Evolutionary conservation across 2,888 invertebrate species (phyloP).

Genomic region (Rhopalosiphum nymphaeae): DNA sequence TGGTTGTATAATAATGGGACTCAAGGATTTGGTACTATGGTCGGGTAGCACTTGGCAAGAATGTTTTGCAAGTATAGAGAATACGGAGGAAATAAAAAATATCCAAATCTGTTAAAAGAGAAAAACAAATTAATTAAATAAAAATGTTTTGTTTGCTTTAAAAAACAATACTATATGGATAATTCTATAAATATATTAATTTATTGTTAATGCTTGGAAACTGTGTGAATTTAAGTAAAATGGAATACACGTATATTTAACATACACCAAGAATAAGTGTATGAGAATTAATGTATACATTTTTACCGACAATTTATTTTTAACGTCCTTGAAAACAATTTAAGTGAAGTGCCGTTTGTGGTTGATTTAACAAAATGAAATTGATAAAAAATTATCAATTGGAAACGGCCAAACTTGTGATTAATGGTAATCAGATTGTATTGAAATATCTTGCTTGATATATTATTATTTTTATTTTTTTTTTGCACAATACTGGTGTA

Average conservation of each 20-base stretch:
- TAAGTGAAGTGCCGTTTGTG: conserved; percentile 39
- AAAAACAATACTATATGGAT: background rate
- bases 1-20: background rate
- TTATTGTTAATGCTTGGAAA: background rate
- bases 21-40: background rate
- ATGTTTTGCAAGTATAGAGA: background rate
- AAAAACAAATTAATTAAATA: background rate
- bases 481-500: conserved; percentile 54
- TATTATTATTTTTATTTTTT: conserved; percentile 21
- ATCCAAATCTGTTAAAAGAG: conserved; percentile 13
- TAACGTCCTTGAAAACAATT: conserved; percentile 55
- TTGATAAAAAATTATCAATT: conserved; percentile 60
- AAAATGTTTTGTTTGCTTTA: background rate
- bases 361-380: conserved; percentile 48
- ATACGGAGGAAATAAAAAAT: background rate
- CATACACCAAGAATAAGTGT: background rate
- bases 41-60: background rate
- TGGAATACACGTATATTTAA: background rate
- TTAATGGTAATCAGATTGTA: conserved; percentile 47
- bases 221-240: background rate
- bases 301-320: conserved; percentile 9
- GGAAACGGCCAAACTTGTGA: conserved; percentile 56
- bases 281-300: background rate
- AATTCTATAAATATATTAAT: background rate
- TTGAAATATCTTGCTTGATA: conserved; percentile 45